Evolutionary conservation across 2,888 invertebrate genomes (phyloP), one percentile per base, ranked within the genome.

Genomic region (Caradrina kadenii): DNA sequence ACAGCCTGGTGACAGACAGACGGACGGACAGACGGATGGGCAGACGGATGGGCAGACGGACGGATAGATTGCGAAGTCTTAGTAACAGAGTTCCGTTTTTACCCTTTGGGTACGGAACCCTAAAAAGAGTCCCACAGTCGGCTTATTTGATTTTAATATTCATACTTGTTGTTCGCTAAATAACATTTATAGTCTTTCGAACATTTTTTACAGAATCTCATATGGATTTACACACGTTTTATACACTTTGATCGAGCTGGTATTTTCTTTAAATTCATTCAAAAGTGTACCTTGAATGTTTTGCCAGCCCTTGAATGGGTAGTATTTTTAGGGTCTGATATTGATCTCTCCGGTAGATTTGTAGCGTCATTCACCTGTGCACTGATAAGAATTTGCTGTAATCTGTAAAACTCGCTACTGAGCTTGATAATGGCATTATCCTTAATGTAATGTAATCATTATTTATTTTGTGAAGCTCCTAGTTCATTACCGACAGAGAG

Each of bases 381-480:
- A 48, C 56, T 58, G 61, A 72, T 73, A 72, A 65, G 5, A 39
- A 62, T 72, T 39, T 50, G 45, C 50, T 69, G 62, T 31, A 54
- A 59, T 66, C 50, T 59, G 48, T 35, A 58, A 42, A 62, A 49
- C 42, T 39, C 26, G 19, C 45, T 22, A 60, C 45, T 22, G 35
- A 48, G 19, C 48, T n/a, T 54, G 56, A 19, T 60, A 50, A 70
- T 48, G 45, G 17, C 31, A 62, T 76, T 73, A 73, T 66, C 73
- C 42, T n/a, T 73, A 49, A 73, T 22, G 65, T 73, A 64, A 49
- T 5, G 22, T 55, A 35, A 55, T 71, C 22, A 72, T 68, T 42
- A 72, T 76, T 68, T 48, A 68, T 76, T 78, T 72, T 50, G 26
- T 17, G 52, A 76, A 60, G 31, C 59, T 67, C 31, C 50, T 55